Evolutionary conservation across 2,797 vertebrate species (phyloP), one percentile per base, ranked within the genome.

Genomic region (Malacoctenus gilli): DNA sequence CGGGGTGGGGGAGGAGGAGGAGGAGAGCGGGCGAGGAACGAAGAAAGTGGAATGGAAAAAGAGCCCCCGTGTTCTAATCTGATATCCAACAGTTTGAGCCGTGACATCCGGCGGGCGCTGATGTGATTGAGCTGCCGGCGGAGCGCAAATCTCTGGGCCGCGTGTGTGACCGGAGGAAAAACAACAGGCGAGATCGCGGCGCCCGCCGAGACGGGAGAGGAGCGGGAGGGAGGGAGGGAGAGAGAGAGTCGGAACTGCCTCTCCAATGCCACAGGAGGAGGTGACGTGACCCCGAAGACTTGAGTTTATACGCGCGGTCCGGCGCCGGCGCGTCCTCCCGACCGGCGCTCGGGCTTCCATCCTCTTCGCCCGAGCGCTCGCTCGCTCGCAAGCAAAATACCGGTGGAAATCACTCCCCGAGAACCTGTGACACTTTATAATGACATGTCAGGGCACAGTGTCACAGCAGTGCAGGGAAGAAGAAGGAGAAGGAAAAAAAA

Each of bases 341-440:
- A 32, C 19, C 66, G 32, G 55, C 44, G 48, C 57, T 46, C 4
- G 30, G n/a, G n/a, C 46, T 30, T 65, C 68, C 5, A 1, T 77
- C 65, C 64, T 48, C 36, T 19, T 52, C 56, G 50, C 44, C 59
- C 20, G 10, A 69, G 55, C 41, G 53, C 39, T 59, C 50, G 42
- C 67, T n/a, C n/a, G n/a, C n/a, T n/a, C n/a, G n/a, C n/a, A n/a
- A n/a, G n/a, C n/a, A n/a, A 52, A 49, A 39, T 56, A 32, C 67
- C 31, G 25, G 65, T 16, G 10, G 61, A 74, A 82, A 83, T 79
- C 77, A 58, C 83, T 80, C 60, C 82, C 40, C 66, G 57, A 59
- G 72, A 85, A 80, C 82, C 72, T 49, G 75, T 77, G 79, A 83
- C 76, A 79, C 78, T 68, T 87, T 85, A 85, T 87, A 86, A 89